A percentile compares a stretch with the other conserved stretches of the same genome.
Conservation (phyloP, 2,888 invertebrate genomes). For the Brachyptera putata region DNA sequence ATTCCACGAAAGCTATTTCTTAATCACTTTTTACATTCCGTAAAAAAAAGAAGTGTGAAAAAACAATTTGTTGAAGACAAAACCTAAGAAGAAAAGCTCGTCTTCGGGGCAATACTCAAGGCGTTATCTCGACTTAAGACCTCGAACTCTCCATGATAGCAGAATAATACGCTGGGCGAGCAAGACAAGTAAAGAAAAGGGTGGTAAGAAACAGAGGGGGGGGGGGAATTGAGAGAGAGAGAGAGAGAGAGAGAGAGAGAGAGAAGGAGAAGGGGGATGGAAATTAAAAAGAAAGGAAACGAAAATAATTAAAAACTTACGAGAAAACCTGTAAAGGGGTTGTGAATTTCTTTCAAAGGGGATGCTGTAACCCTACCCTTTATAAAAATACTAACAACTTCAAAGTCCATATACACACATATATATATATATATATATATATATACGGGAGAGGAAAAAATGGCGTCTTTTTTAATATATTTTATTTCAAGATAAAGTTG, state of each 20-base stretch:
- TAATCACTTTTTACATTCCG: too few relatives aligned
- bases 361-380: conserved; percentile 13
- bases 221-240: not conserved
- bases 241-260: not conserved
- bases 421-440: too few relatives aligned
- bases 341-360: conserved; percentile 15
- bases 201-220: not conserved
- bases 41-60: too few relatives aligned
- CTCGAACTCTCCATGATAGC: too few relatives aligned
- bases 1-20: too few relatives aligned
- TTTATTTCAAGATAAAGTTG: not conserved
- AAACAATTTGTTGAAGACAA: too few relatives aligned
- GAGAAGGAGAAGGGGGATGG: not conserved
- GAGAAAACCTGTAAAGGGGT: conserved; percentile 4
- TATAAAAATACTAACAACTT: conserved; percentile 2
- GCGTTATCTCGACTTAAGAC: too few relatives aligned
- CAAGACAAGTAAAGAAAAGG: not conserved
- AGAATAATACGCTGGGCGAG: not conserved
- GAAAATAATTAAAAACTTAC: conserved; percentile 21
- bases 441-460: not conserved
- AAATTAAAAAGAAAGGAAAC: conserved; percentile 13
- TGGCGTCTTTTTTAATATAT: conserved; percentile 11
- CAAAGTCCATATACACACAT: not conserved
- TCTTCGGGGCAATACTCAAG: too few relatives aligned
- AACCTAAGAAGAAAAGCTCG: too few relatives aligned